phyloP scores from a whole-genome alignment of 2,113 vertebrate species.

The Mungos mungo region DNA sequence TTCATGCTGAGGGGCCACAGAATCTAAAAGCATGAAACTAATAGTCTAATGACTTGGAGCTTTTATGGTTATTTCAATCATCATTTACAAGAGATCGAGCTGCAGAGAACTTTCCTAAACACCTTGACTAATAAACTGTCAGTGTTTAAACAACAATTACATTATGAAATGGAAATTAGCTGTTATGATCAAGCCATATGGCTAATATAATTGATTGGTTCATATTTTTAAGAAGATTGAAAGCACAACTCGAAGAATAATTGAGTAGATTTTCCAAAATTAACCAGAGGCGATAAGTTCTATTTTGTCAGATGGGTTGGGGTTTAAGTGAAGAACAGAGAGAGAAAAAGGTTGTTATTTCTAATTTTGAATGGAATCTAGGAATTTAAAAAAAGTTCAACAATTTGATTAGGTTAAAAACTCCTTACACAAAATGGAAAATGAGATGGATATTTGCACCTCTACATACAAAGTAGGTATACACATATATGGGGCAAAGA shows the following conservation, averaged over 20 bases:
- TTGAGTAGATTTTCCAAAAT: conserved; percentile 78
- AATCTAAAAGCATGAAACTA: conserved; percentile 55
- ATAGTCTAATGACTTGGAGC: conserved; percentile 62
- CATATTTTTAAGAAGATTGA: conserved; percentile 77
- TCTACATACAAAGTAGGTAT: neutral
- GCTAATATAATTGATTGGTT: conserved; percentile 85
- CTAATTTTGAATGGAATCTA: conserved; percentile 40
- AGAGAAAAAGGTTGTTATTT: neutral
- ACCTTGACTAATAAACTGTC: conserved; percentile 83
- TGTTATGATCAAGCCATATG: conserved; percentile 84
- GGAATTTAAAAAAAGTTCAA: neutral
- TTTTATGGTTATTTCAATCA: conserved; percentile 79
- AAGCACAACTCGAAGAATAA: conserved; percentile 76
- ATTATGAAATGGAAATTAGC: conserved; percentile 82
- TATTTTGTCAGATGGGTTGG: conserved; percentile 70
- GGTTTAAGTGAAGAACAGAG: conserved; percentile 4
- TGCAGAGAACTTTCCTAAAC: conserved; percentile 75
- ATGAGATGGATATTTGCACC: neutral
- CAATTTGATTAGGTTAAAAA: conserved; percentile 13
- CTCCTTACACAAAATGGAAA: neutral
- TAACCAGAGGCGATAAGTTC: conserved; percentile 67
- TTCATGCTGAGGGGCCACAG: conserved; percentile 42
- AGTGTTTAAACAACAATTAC: conserved; percentile 83
- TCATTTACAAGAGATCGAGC: conserved; percentile 70
- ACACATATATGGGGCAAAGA: neutral